Conservation (phyloP, 2,797 vertebrate species). For the Heliangelus exortis region DNA sequence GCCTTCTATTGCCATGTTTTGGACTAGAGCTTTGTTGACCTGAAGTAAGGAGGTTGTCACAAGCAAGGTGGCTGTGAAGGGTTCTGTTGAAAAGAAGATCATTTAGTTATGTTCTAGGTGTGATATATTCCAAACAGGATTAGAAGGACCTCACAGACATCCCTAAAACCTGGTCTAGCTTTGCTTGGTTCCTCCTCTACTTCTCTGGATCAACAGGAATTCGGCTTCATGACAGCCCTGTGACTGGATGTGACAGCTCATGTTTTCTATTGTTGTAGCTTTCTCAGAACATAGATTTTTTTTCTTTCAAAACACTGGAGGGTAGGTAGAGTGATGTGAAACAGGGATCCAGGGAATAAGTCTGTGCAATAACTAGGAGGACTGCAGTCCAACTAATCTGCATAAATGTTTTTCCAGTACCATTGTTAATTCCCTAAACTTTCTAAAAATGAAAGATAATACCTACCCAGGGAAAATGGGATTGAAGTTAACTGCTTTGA, state of each 20-base stretch:
- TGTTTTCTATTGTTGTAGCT: neutral
- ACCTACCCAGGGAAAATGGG: neutral
- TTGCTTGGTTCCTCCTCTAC: neutral
- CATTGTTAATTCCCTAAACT: conserved; percentile 27
- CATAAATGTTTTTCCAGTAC: conserved; percentile 11
- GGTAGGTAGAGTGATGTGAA: neutral
- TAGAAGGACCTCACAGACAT: neutral
- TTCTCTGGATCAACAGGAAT: neutral
- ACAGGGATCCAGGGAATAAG: neutral
- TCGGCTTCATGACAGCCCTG: neutral
- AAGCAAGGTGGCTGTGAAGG: neutral
- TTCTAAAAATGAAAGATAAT: conserved; percentile 32
- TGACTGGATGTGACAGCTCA: neutral
- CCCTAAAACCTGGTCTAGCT: neutral
- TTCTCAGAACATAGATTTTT: neutral
- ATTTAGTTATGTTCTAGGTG: neutral
- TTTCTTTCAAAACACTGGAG: neutral
- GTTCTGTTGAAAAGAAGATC: neutral
- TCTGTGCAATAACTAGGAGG: neutral
- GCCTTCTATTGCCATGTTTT: neutral
- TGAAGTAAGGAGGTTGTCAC: neutral
- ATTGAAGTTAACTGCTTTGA: conserved; percentile 31
- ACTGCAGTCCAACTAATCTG: neutral
- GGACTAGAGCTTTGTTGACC: neutral
- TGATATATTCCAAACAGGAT: neutral